Conservation (phyloP, 2,888 invertebrate species). For the Amiota communis region DNA sequence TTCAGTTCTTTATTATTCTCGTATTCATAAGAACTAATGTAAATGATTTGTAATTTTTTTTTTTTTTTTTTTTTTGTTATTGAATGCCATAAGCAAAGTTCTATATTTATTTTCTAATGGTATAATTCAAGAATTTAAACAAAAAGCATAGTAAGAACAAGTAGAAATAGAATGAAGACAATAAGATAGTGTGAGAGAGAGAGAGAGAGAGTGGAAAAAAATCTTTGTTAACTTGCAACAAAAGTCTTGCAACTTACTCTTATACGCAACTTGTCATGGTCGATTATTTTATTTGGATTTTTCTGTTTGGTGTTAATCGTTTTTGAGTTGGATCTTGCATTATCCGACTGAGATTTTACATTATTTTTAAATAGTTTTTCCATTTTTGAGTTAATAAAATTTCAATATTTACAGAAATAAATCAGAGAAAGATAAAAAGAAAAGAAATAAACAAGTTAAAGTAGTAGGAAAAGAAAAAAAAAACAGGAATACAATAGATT, state of each 20-base stretch:
- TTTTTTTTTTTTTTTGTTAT: not conserved
- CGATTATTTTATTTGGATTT: constrained; percentile 24
- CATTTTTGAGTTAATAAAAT: not conserved
- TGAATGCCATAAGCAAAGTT: not conserved
- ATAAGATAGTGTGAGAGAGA: no score
- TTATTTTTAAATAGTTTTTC: not conserved
- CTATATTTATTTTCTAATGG: not conserved
- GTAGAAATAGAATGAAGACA: constrained; percentile 4
- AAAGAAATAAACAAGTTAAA: not conserved
- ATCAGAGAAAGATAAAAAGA: not conserved
- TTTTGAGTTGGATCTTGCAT: constrained; percentile 20
- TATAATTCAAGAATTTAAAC: not conserved
- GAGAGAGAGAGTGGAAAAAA: constrained; percentile 5
- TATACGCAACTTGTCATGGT: constrained; percentile 20
- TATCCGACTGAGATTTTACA: constrained; percentile 17
- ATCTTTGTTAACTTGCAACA: not conserved
- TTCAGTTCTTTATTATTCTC: constrained; percentile 10
- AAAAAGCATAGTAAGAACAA: not conserved
- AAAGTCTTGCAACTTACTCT: constrained; percentile 23
- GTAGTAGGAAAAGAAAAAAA: constrained; percentile 6
- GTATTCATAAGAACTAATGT: constrained; percentile 1
- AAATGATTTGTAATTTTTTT: constrained; percentile 4
- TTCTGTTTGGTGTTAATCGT: constrained; percentile 13
- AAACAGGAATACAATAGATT: constrained; percentile 1
- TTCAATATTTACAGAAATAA: not conserved